Evolutionary conservation across 2,888 invertebrate species (phyloP).

Genomic region (Phyto melanocephala): DNA sequence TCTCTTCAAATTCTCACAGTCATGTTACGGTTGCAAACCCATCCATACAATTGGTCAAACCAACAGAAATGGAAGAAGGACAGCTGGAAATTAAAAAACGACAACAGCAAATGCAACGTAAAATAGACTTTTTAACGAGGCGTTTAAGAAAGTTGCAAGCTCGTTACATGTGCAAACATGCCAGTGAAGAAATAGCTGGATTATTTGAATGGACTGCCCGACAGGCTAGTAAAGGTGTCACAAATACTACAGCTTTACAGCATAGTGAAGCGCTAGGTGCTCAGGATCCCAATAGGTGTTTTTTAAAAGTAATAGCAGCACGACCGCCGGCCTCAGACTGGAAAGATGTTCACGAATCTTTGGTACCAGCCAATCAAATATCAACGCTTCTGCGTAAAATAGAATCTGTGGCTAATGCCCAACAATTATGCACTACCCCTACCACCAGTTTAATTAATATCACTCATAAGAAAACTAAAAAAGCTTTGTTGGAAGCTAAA

Average conservation of each 20-base stretch:
- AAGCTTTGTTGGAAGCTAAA: slow-evolving; percentile 60
- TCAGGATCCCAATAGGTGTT: slow-evolving; percentile 53
- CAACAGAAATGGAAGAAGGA: slow-evolving; percentile 70
- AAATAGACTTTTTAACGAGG: slow-evolving; percentile 86
- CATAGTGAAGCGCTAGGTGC: slow-evolving; percentile 37
- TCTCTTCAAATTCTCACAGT: slow-evolving; percentile 21
- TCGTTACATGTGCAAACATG: slow-evolving; percentile 86
- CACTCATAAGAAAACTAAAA: slow-evolving; percentile 60
- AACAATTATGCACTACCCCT: slow-evolving; percentile 73
- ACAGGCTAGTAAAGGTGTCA: slow-evolving; percentile 61
- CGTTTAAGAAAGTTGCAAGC: slow-evolving; percentile 88
- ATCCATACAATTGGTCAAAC: slow-evolving; percentile 60
- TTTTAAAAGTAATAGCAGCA: slow-evolving; percentile 69
- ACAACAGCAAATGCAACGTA: slow-evolving; percentile 82
- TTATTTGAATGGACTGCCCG: slow-evolving; percentile 87
- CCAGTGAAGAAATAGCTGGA: slow-evolving; percentile 88
- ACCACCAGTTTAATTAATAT: slow-evolving; percentile 27
- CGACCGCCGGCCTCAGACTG: slow-evolving; percentile 69
- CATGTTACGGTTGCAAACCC: slow-evolving; percentile 35
- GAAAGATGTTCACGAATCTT: slow-evolving; percentile 77
- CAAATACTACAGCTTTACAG: slow-evolving; percentile 55
- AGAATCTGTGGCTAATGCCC: slow-evolving; percentile 73
- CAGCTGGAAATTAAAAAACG: slow-evolving; percentile 73
- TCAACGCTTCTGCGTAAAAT: slow-evolving; percentile 80
- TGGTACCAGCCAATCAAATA: slow-evolving; percentile 80